phyloP scores from a whole-genome alignment of 2,888 invertebrate genomes.

The Drosophila mimica region DNA sequence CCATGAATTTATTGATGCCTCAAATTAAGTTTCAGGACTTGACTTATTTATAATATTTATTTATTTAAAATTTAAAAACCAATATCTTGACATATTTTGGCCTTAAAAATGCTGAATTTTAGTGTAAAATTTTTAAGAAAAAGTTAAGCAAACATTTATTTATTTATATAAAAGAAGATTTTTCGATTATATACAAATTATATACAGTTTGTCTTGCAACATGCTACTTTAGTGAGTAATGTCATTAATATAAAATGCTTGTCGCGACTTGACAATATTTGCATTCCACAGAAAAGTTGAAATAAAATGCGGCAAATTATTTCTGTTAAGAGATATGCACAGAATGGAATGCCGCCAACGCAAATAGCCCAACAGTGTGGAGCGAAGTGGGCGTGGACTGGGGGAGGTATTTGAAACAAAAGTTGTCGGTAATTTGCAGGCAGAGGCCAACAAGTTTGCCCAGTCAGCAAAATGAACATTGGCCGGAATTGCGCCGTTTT shows the following conservation, averaged over 20 bases:
- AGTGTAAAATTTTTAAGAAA: no score
- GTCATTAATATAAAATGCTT: background rate
- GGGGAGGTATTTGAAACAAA: conserved; percentile 50
- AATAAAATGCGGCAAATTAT: conserved; percentile 26
- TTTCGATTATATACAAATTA: background rate
- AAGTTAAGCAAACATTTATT: background rate
- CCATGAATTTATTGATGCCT: background rate
- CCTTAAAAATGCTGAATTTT: background rate
- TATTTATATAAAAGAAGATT: background rate
- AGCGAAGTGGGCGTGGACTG: background rate
- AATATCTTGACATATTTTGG: background rate
- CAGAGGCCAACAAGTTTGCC: conserved; percentile 42
- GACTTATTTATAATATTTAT: no score
- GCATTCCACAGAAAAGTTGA: background rate
- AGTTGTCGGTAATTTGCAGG: conserved; percentile 65
- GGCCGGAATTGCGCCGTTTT: conserved; percentile 73
- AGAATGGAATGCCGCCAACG: conserved; percentile 21
- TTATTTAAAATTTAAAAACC: background rate
- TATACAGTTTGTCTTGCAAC: background rate
- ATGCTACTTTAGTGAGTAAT: background rate
- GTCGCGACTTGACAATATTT: background rate
- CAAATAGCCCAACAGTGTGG: conserved; percentile 14
- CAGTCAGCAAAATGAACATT: conserved; percentile 73
- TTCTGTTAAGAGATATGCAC: conserved; percentile 34
- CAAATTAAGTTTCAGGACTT: background rate